phyloP scores from a whole-genome alignment of 2,888 invertebrate genomes.

The Microctonus hyperodae region DNA sequence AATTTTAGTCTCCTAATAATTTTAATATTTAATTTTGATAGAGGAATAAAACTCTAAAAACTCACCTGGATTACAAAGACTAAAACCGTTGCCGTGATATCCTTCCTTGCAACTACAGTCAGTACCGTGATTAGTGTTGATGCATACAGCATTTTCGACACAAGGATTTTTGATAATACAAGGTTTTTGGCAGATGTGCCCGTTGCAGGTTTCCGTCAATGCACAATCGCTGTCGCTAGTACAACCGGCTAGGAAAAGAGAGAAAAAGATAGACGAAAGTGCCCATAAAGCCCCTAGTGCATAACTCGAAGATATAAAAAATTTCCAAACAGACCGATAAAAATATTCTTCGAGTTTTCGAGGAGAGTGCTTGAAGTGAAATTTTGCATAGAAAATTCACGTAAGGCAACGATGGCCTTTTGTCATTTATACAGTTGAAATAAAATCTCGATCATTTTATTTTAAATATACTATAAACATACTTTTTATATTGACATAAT shows the following conservation, averaged over 20 bases:
- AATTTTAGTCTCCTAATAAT: not conserved
- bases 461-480: not conserved
- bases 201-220: conserved; percentile 86
- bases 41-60: not conserved
- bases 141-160: conserved; percentile 82
- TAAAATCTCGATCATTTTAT: not conserved
- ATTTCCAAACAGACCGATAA: not conserved
- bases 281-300: conserved; percentile 51
- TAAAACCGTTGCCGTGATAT: conserved; percentile 85
- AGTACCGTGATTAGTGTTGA: conserved; percentile 86
- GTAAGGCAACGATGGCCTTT: conserved; percentile 14
- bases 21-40: no score
- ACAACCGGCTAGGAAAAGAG: conserved; percentile 75
- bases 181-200: conserved; percentile 84
- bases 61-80: conserved; percentile 81
- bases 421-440: not conserved
- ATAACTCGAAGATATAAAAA: conserved; percentile 27
- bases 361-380: not conserved
- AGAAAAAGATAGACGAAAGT: conserved; percentile 39
- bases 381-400: not conserved
- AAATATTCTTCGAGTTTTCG: conserved; percentile 25
- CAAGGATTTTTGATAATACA: conserved; percentile 88
- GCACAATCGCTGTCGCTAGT: conserved; percentile 85
- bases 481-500: not conserved
- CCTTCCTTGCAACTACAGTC: conserved; percentile 88